Evolutionary conservation across 2,888 invertebrate species (phyloP).

Genomic region (Opisthograptis luteolata): DNA sequence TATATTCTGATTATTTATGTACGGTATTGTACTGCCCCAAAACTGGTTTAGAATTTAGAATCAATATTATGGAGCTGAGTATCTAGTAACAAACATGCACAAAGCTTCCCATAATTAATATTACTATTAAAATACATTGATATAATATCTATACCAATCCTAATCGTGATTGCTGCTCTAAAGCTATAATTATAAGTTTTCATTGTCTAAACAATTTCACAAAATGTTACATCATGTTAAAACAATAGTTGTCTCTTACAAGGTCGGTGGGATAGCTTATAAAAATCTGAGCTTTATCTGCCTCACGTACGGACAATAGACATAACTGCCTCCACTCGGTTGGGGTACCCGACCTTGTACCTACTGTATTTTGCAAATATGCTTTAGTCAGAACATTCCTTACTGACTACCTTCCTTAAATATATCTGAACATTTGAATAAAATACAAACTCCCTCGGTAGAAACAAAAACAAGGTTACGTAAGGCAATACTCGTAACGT

Average conservation of each 20-base stretch:
- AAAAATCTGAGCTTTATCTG: constrained; percentile 32
- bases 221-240: constrained; percentile 19
- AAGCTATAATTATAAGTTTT: constrained; percentile 15
- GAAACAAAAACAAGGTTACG: constrained; percentile 39
- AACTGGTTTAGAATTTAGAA: too few relatives aligned
- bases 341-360: constrained; percentile 53
- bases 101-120: too few relatives aligned
- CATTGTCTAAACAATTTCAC: constrained; percentile 23
- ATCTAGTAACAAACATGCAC: too few relatives aligned
- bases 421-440: constrained; percentile 22
- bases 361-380: constrained; percentile 45
- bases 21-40: too few relatives aligned
- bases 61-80: too few relatives aligned
- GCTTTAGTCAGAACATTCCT: constrained; percentile 49
- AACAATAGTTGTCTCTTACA: constrained; percentile 32
- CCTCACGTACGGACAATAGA: constrained; percentile 43
- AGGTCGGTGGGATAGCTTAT: constrained; percentile 27
- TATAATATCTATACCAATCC: not conserved
- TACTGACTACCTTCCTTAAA: constrained; percentile 13
- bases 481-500: constrained; percentile 34
- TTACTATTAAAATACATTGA: not conserved
- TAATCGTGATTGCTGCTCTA: constrained; percentile 10
- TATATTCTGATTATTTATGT: too few relatives aligned
- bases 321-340: constrained; percentile 40
- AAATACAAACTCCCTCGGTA: constrained; percentile 29